Percentiles rank a stretch among this genome's conserved stretches.
Evolutionary conservation across 2,888 invertebrate genomes (phyloP).

Genomic region (Autographa pulchrina): DNA sequence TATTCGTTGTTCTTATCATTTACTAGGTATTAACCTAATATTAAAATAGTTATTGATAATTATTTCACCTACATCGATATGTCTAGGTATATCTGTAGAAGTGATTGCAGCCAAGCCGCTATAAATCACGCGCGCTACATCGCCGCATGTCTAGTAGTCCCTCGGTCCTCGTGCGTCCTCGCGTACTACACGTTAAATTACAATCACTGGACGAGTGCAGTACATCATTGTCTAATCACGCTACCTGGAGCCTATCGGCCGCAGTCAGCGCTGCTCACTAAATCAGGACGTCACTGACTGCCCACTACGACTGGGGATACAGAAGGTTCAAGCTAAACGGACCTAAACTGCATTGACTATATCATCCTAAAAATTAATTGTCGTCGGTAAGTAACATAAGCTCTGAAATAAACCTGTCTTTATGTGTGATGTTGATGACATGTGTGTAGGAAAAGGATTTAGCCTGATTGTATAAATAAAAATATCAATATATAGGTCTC

Average conservation of each 20-base stretch:
- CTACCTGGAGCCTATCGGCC: slow-evolving; percentile 65
- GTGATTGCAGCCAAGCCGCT: neutral
- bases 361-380: neutral
- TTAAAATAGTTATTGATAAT: no score
- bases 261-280: slow-evolving; percentile 63
- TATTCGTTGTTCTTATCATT: no score
- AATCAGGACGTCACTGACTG: slow-evolving; percentile 66
- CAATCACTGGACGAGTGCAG: slow-evolving; percentile 46
- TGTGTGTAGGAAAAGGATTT: no score
- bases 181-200: slow-evolving; percentile 43
- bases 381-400: no score
- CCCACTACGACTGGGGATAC: slow-evolving; percentile 48
- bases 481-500: no score
- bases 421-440: no score
- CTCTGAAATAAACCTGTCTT: neutral
- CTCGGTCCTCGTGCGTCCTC: slow-evolving; percentile 14
- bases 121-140: neutral
- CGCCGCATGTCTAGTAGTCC: neutral
- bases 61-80: no score
- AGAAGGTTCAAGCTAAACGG: slow-evolving; percentile 34
- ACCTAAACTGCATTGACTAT: neutral
- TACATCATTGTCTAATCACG: slow-evolving; percentile 66
- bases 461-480: no score
- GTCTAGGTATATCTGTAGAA: neutral
- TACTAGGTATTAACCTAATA: no score